A percentile compares a stretch with the other conserved stretches of the same genome.
Evolutionary conservation across 2,888 invertebrate species (phyloP).

Genomic region (Chorisops tibialis): DNA sequence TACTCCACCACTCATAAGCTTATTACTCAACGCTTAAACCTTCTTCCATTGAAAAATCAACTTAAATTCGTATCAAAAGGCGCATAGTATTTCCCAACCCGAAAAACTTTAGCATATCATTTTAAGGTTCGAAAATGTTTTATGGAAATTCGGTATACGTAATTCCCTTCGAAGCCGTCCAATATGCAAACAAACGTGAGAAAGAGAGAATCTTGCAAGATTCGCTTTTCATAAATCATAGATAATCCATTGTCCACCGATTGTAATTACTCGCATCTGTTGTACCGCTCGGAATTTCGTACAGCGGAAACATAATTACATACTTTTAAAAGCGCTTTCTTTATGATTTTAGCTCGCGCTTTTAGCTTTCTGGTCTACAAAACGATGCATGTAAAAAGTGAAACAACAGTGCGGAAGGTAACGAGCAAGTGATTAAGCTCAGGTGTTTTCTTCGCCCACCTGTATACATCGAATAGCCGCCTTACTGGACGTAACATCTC

Average conservation of each 20-base stretch:
- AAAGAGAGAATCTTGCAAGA: too few relatives aligned
- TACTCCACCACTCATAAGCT: not conserved
- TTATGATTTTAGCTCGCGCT: not conserved
- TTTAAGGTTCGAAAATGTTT: not conserved
- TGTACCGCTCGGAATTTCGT: not conserved
- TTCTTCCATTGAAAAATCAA: not conserved
- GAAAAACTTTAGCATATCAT: not conserved
- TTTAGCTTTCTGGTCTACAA: not conserved
- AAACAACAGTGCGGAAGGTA: too few relatives aligned
- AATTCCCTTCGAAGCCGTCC: not conserved
- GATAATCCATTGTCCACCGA: not conserved
- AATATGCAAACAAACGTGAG: not conserved
- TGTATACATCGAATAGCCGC: too few relatives aligned
- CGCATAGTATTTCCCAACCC: not conserved
- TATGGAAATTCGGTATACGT: not conserved
- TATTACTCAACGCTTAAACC: slow-evolving; percentile 3
- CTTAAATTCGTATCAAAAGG: not conserved
- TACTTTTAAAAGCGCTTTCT: not conserved
- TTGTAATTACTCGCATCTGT: slow-evolving; percentile 2
- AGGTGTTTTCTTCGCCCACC: too few relatives aligned
- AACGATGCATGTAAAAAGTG: too few relatives aligned
- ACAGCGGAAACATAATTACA: not conserved
- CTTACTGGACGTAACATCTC: too few relatives aligned
- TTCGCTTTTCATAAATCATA: too few relatives aligned
- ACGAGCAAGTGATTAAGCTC: too few relatives aligned